Conservation (phyloP, 2,797 vertebrate species). For the Darevskia nairensis region DNA sequence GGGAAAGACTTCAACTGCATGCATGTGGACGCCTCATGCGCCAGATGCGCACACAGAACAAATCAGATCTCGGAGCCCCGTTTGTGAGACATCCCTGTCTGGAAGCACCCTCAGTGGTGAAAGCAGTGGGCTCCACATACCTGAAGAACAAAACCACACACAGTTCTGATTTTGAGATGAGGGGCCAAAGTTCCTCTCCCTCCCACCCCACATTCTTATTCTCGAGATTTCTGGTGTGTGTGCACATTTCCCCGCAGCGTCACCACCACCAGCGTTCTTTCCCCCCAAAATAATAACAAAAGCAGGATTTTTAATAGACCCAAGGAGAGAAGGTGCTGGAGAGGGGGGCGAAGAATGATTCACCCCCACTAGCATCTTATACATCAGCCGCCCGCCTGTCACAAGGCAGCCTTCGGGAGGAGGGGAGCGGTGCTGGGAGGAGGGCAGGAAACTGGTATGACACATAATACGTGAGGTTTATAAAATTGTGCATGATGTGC, state of each 20-base stretch:
- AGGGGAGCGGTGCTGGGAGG: neutral
- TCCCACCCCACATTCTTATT: neutral
- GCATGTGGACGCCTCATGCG: no score
- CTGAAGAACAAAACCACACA: neutral
- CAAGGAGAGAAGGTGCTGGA: neutral
- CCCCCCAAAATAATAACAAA: neutral
- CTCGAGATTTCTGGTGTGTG: neutral
- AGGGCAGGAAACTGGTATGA: neutral
- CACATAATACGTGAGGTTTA: neutral
- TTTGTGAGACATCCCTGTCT: neutral
- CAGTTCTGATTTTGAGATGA: neutral
- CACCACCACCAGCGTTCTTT: neutral
- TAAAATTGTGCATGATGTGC: neutral
- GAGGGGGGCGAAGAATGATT: slow-evolving; percentile 3
- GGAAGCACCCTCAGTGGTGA: neutral
- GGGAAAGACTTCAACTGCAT: no score
- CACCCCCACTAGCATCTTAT: neutral
- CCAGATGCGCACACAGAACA: no score
- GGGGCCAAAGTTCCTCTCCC: neutral
- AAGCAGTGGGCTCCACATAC: neutral
- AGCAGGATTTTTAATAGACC: slow-evolving; percentile 2
- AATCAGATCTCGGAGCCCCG: no score
- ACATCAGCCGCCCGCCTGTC: neutral
- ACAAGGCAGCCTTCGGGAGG: neutral
- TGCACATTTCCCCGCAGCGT: neutral